Conservation (phyloP, 2,113 vertebrate genomes). For the Hyla sarda region DNA sequence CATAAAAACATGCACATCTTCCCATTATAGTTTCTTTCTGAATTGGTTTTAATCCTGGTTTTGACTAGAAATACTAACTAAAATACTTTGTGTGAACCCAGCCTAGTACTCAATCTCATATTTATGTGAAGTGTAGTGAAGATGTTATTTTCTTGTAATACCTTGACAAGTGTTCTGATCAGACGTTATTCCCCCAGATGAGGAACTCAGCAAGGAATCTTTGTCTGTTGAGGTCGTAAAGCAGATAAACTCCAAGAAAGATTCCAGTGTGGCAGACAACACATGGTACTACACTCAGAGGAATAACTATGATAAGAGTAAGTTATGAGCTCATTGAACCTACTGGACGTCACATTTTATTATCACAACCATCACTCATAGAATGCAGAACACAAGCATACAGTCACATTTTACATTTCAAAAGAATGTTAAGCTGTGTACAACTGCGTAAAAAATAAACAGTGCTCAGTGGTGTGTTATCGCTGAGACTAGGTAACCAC, state of each 20-base stretch:
- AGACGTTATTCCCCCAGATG: background rate
- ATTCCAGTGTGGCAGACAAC: background rate
- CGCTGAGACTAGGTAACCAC: too few relatives aligned
- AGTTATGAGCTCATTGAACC: background rate
- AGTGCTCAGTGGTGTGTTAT: too few relatives aligned
- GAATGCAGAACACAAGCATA: background rate
- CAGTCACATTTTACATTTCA: too few relatives aligned
- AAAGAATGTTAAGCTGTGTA: background rate
- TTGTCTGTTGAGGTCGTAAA: background rate
- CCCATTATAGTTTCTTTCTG: too few relatives aligned
- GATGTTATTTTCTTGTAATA: background rate
- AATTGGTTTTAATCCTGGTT: too few relatives aligned
- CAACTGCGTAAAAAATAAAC: too few relatives aligned
- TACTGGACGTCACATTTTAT: background rate
- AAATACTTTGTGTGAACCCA: too few relatives aligned
- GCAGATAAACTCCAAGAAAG: background rate
- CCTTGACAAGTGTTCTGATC: background rate
- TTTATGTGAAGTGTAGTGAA: background rate
- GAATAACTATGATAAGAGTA: constrained; percentile 19
- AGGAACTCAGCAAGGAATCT: background rate
- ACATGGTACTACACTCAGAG: constrained; percentile 36
- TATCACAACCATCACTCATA: too few relatives aligned
- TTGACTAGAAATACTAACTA: too few relatives aligned
- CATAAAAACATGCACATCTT: too few relatives aligned
- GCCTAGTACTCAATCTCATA: background rate